Conservation (phyloP, 2,888 invertebrate species). For the Diarsia brunnea region DNA sequence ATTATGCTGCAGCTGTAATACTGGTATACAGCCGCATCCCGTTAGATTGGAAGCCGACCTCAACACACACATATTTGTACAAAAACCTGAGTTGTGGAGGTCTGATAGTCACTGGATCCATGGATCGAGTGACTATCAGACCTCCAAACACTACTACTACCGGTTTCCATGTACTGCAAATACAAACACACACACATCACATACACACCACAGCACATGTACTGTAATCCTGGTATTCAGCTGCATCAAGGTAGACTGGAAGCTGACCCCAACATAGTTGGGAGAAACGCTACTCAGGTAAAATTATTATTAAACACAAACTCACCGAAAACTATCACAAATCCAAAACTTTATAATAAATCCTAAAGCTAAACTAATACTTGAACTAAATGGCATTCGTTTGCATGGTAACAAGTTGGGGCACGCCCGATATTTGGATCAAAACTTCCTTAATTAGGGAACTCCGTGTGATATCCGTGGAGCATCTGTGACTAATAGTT, state of each 20-base stretch:
- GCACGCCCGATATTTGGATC: slow-evolving; percentile 12
- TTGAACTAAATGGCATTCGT: slow-evolving; percentile 38
- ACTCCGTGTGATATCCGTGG: slow-evolving; percentile 1
- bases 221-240: background rate
- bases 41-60: no score
- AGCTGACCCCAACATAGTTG: background rate
- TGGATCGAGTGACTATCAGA: no score
- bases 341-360: slow-evolving; percentile 44
- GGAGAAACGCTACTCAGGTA: background rate
- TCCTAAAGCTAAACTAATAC: slow-evolving; percentile 42
- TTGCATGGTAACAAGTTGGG: slow-evolving; percentile 23
- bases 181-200: no score
- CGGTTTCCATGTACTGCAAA: no score
- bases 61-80: no score
- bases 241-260: background rate
- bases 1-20: no score
- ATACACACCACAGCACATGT: no score
- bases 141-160: no score
- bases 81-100: background rate
- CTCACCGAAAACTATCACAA: background rate
- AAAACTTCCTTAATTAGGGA: slow-evolving; percentile 18
- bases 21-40: no score
- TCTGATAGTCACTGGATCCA: background rate
- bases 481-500: slow-evolving; percentile 12
- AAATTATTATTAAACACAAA: background rate